Conservation (phyloP, 1,140 invertebrate species). For the Drosophila ogumai region DNA sequence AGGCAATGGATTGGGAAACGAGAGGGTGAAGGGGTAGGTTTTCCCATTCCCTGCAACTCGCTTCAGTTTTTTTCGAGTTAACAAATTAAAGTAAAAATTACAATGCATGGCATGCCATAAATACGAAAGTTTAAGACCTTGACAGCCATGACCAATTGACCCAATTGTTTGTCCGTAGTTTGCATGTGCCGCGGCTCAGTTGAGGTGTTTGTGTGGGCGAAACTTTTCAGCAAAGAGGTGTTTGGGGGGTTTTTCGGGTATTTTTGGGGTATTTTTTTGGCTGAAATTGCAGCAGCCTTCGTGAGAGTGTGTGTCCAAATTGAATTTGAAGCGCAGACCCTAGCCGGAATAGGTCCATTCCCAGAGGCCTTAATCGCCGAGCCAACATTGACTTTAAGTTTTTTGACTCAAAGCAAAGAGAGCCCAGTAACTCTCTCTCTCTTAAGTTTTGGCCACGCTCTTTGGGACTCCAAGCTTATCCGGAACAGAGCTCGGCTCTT, state of each 20-base stretch:
- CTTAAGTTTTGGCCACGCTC: slow-evolving; percentile 16
- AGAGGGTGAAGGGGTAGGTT: background rate
- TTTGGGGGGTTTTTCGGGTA: background rate
- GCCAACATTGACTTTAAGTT: slow-evolving; percentile 29
- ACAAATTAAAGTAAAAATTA: slow-evolving; percentile 76
- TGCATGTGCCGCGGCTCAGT: slow-evolving; percentile 48
- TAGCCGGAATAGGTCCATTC: slow-evolving; percentile 51
- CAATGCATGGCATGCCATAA: slow-evolving; percentile 77
- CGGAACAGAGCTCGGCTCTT: slow-evolving; percentile 39
- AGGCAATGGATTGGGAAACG: slow-evolving; percentile 25
- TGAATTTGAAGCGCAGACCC: slow-evolving; percentile 69
- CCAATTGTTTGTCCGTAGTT: slow-evolving; percentile 66
- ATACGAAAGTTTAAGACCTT: slow-evolving; percentile 78
- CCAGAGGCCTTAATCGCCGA: slow-evolving; percentile 31
- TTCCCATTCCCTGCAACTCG: background rate
- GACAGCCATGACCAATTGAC: slow-evolving; percentile 80
- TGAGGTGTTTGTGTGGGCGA: slow-evolving; percentile 46
- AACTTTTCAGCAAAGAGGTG: slow-evolving; percentile 6
- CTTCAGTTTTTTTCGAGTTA: slow-evolving; percentile 38
- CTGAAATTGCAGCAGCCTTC: slow-evolving; percentile 37
- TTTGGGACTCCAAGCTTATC: slow-evolving; percentile 58
- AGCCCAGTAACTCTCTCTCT: slow-evolving; percentile 3
- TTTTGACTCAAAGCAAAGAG: slow-evolving; percentile 24
- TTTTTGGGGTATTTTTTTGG: slow-evolving; percentile 12
- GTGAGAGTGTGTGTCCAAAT: slow-evolving; percentile 58